phyloP scores from a whole-genome alignment of 2,888 invertebrate species.

The Lobophora halterata region DNA sequence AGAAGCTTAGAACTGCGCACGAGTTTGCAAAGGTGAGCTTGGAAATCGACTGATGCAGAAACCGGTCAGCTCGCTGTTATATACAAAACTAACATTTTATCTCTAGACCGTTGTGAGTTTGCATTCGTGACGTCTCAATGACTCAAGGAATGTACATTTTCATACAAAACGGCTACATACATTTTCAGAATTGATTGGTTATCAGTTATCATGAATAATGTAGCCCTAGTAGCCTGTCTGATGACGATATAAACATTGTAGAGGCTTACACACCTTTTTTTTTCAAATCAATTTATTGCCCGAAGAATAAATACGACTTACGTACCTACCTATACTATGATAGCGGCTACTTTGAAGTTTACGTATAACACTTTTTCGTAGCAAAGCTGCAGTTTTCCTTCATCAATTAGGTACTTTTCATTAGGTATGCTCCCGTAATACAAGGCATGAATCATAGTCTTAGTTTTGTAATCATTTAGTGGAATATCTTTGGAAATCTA shows the following conservation, averaged over 20 bases:
- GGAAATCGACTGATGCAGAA: constrained; percentile 21
- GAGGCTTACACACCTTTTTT: constrained; percentile 20
- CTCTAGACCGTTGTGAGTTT: constrained; percentile 13
- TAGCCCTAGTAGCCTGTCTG: constrained; percentile 7
- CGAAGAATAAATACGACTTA: constrained; percentile 1
- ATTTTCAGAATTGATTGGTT: constrained; percentile 22
- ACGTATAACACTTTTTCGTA: neutral
- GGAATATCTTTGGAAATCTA: too few relatives aligned
- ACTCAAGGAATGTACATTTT: constrained; percentile 19
- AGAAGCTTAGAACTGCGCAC: constrained; percentile 14
- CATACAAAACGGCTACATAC: constrained; percentile 10
- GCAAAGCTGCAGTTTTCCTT: too few relatives aligned
- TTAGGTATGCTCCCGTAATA: too few relatives aligned
- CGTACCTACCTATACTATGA: too few relatives aligned
- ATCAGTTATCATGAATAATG: constrained; percentile 8
- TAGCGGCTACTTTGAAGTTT: constrained; percentile 17
- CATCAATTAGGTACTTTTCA: too few relatives aligned
- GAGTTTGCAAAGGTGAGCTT: constrained; percentile 15
- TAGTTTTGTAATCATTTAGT: too few relatives aligned
- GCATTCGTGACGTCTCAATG: constrained; percentile 22
- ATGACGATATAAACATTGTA: constrained; percentile 16
- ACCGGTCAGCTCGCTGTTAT: constrained; percentile 15
- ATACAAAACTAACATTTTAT: constrained; percentile 25
- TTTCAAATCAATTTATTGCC: constrained; percentile 7
- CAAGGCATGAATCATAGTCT: too few relatives aligned